These are phyloP conservation scores for Arvicanthis niloticus DNA, from an alignment of 2,113 vertebrate species.

Conservation along the genomic window DNA sequence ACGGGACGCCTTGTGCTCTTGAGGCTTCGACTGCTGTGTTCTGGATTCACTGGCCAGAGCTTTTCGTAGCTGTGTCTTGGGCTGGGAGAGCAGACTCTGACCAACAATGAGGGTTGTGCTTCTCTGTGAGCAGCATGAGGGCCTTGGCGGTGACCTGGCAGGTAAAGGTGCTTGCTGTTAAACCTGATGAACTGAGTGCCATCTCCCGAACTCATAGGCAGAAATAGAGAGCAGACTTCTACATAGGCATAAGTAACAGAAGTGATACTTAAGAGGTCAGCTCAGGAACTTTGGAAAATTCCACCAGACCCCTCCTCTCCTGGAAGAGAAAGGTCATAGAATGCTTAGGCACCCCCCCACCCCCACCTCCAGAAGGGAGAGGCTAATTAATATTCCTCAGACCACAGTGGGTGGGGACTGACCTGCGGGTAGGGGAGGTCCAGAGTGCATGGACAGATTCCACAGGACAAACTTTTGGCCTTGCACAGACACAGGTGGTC, in stretches of 20 bases:
- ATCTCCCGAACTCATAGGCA: too few species aligned
- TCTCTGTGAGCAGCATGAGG: neutral
- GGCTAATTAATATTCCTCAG: too few species aligned
- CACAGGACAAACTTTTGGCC: too few species aligned
- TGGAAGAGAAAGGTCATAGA: too few species aligned
- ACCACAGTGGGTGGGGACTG: too few species aligned
- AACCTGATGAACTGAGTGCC: neutral
- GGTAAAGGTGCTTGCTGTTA: neutral
- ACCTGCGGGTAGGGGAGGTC: too few species aligned
- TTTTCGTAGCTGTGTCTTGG: neutral
- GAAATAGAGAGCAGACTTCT: neutral
- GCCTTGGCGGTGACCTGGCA: neutral
- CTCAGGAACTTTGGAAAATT: too few species aligned
- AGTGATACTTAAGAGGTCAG: neutral
- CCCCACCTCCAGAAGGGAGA: too few species aligned
- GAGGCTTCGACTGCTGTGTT: neutral
- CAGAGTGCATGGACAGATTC: too few species aligned
- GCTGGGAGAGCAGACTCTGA: neutral
- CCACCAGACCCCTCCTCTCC: too few species aligned
- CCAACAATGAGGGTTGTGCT: neutral
- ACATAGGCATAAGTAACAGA: neutral
- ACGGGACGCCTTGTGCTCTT: neutral
- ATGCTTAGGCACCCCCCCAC: too few species aligned
- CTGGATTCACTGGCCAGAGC: neutral
- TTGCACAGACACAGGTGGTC: too few species aligned